phyloP scores from a whole-genome alignment of 1,140 invertebrate species.

The Paraescarpia echinospica region DNA sequence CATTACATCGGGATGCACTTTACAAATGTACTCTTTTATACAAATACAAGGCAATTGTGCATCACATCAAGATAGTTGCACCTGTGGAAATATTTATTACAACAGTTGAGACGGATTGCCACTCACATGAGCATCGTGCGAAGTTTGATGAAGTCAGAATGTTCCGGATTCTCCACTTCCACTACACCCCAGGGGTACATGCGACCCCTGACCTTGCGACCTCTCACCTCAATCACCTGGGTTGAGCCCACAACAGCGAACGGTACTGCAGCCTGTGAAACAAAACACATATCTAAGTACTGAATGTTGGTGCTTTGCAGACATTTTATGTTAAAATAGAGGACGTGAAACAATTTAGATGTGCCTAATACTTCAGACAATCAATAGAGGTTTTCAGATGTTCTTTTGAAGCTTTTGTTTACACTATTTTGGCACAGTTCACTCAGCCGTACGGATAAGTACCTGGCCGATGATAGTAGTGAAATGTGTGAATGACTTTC shows the following conservation, averaged over 20 bases:
- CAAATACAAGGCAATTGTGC: no score
- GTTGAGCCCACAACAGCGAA: slow-evolving; percentile 58
- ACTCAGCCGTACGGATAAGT: no score
- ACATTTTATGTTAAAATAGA: not conserved
- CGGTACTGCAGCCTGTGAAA: slow-evolving; percentile 50
- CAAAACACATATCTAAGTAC: slow-evolving; percentile 17
- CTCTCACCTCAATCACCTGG: slow-evolving; percentile 55
- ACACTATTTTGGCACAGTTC: no score
- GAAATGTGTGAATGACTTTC: no score
- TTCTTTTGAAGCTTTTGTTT: no score
- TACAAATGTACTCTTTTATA: no score
- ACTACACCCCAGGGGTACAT: slow-evolving; percentile 60
- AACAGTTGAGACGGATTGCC: not conserved
- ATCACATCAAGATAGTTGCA: no score
- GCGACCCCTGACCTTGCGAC: slow-evolving; percentile 58
- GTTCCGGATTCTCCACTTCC: slow-evolving; percentile 59
- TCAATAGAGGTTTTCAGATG: no score
- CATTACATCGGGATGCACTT: not conserved
- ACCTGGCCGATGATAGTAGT: no score
- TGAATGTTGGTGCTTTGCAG: not conserved
- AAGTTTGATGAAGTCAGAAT: slow-evolving; percentile 60
- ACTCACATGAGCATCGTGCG: slow-evolving; percentile 78
- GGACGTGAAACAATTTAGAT: not conserved
- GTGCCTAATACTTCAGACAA: no score
- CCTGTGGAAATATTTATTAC: no score